Evolutionary conservation across 1,140 invertebrate genomes (phyloP), one percentile per base, ranked within the genome.

Genomic region (Harlomillsia oculata): DNA sequence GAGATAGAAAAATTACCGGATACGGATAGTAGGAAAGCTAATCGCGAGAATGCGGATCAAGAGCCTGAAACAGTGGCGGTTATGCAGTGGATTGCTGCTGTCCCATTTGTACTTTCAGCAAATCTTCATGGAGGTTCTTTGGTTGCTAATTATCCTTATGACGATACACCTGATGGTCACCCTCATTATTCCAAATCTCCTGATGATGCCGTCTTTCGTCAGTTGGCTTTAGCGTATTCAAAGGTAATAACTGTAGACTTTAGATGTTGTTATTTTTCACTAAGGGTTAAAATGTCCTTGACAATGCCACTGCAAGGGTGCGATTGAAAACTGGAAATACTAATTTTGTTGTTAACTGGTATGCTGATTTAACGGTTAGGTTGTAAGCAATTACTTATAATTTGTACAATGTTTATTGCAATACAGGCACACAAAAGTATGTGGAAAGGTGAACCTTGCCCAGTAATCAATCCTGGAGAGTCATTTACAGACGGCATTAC

Each of bases 81-180:
- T 0, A 98, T 98, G 80, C 75, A 85, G 32, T 99, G 95, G 95
- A 82, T 92, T 1, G 70, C 78, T 8, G 74, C 78, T 3, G 77
- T 84, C 65, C 91, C 89, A 0, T 99, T 99, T 75, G 93, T 97
- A 3, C 72, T 98, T 2, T 97, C 93, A 1, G 93, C 94, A 2
- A 98, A 97, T 76, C 73, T 99, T 4, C 95, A 99, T 69, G 95
- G 94, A 13, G 90, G 91, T 8, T 86, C 89, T 20, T 71, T 95
- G 41, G 91, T 96, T 0, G 90, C 91, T 18, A 96, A 96, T 73
- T 96, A 93, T 74, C 92, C 93, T 0, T 97, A 78, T 67, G 93
- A 96, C 69, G 84, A 89, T 66, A 81, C 77, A 70, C 67, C 70
- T 16, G 55, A 60, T 9, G 44, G 68, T 68, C 32, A 53, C 55